Conservation (phyloP, 2,113 vertebrate species). For the Callorhinus ursinus region DNA sequence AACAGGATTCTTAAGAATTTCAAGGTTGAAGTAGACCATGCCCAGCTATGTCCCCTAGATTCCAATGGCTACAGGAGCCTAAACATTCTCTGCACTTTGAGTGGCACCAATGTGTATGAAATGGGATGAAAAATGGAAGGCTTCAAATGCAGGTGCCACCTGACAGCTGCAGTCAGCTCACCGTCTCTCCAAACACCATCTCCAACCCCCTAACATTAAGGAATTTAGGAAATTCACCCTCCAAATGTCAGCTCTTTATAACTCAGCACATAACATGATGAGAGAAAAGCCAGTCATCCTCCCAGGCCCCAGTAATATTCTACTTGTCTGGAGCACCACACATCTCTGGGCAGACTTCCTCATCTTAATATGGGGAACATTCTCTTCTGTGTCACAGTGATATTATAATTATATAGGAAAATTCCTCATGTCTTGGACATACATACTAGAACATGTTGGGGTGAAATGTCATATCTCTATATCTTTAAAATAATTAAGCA, state of each 20-base stretch:
- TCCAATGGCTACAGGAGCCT: not conserved
- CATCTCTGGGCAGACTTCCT: not conserved
- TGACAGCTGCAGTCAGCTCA: not conserved
- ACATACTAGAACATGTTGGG: not conserved
- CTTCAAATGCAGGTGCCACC: rapidly evolving
- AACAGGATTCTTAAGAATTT: not conserved
- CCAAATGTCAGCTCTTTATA: not conserved
- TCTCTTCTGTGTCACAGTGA: not conserved
- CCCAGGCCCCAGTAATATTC: rapidly evolving
- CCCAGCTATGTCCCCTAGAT: not conserved
- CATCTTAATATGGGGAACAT: not conserved
- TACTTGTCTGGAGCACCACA: not conserved
- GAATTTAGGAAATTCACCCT: not conserved
- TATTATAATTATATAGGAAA: not conserved
- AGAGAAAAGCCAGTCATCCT: not conserved
- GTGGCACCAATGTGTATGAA: too few species aligned
- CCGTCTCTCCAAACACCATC: not conserved
- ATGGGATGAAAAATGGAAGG: not conserved
- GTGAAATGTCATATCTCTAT: not conserved
- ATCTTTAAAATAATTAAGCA: not conserved
- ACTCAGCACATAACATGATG: not conserved
- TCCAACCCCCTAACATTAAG: not conserved
- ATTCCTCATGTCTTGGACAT: not conserved
- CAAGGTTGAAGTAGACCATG: not conserved
- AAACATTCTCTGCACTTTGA: not conserved